These are phyloP conservation scores for Chlamydotis undulata DNA, from an alignment of 2,113 vertebrate species.

Conservation along the genomic window DNA sequence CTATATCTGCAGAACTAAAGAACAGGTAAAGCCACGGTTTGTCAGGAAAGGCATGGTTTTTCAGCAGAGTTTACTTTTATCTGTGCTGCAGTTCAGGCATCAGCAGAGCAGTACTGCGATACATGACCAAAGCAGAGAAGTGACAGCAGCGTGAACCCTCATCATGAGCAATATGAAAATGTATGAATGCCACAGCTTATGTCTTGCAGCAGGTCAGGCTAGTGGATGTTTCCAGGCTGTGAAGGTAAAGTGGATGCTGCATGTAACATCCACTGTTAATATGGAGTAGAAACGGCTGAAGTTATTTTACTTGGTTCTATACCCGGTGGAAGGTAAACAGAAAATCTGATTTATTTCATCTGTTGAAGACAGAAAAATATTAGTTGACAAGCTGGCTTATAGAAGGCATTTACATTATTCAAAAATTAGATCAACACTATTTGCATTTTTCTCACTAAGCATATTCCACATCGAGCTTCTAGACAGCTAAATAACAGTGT, in stretches of 20 bases:
- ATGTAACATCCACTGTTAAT: not conserved
- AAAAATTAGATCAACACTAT: not conserved
- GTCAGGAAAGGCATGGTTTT: not conserved
- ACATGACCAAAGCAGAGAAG: not conserved
- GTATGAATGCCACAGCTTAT: not conserved
- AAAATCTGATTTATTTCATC: not conserved
- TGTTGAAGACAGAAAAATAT: not conserved
- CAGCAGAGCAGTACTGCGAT: not conserved
- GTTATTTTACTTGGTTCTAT: not conserved
- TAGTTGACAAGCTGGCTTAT: not conserved
- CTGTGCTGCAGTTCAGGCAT: not conserved
- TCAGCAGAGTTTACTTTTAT: not conserved
- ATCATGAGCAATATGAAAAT: not conserved
- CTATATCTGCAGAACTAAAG: not conserved
- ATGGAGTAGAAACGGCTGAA: not conserved
- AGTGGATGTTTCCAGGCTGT: not conserved
- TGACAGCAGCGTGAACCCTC: not conserved
- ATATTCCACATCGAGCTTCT: not conserved
- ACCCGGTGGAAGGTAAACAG: not conserved
- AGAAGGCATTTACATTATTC: not conserved
- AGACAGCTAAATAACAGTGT: not conserved
- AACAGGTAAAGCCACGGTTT: not conserved
- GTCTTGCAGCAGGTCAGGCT: not conserved
- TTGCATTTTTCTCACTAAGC: conserved; percentile 19
- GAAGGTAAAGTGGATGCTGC: not conserved